Base-by-base conservation (phyloP, 2,888 invertebrate genomes). In the Metallyticus violacea region DNA sequence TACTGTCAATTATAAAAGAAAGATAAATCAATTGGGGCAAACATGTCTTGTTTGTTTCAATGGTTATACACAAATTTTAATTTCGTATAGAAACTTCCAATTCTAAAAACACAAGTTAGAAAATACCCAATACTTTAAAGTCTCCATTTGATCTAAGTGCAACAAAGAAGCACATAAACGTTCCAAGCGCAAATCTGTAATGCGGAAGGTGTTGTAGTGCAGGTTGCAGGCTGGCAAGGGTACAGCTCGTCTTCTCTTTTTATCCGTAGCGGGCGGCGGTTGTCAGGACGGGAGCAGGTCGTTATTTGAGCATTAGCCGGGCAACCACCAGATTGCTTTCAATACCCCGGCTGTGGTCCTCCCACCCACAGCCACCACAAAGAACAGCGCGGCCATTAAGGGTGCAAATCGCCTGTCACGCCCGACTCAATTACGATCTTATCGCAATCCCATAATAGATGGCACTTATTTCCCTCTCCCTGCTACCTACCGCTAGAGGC, bases 371-470 rank as follows among this genome's bases (percentile, higher is more conserved):
- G 40, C 79, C 85, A 62, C 85, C 85, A 78, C 78, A 87, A 87
- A 85, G 85, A 87, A 85, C 83, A 81, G 82, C 86, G 77, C 85
- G 30, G 87, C 85, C 87, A 87, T 87, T 87, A 87, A 87, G 87
- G 87, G 87, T 87, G 87, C 87, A 87, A 87, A 87, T 87, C 87
- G 87, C 82, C 87, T 87, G 87, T 87, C 87, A 87, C 83, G 87
- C 87, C 87, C 76, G 87, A 87, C 87, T 87, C 87, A 87, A 87
- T 87, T 87, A 87, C 87, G 85, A 87, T 87, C 87, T 85, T 87
- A 87, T 87, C 87, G 84, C 87, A 87, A 87, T 87, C 87, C 87
- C 85, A 86, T 87, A 87, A 87, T 87, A 87, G 87, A 87, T 87
- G 87, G 84, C 87, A 86, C 87, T 87, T 87, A 85, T 85, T 85